phyloP scores from a whole-genome alignment of 2,888 invertebrate genomes.

The Tetragonula carbonaria region DNA sequence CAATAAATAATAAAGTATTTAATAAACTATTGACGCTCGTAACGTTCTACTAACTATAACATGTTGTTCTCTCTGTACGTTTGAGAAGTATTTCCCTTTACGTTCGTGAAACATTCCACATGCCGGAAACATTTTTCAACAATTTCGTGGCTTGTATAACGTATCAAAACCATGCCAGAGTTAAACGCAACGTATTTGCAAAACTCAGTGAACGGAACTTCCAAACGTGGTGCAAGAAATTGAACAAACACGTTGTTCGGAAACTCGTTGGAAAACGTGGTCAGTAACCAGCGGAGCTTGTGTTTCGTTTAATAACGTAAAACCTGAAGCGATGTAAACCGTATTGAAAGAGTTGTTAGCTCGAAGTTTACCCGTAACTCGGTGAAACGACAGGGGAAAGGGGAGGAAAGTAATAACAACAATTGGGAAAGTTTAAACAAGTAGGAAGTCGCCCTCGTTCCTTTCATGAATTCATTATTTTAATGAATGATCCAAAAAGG shows the following conservation, averaged over 20 bases:
- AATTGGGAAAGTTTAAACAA: constrained; percentile 1
- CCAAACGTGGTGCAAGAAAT: neutral
- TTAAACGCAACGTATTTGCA: neutral
- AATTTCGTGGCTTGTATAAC: too few species aligned
- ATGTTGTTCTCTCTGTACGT: too few species aligned
- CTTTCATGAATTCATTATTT: neutral
- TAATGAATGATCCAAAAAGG: neutral
- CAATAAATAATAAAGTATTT: too few species aligned
- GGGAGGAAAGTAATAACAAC: neutral
- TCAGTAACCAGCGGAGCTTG: neutral
- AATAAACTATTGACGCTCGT: too few species aligned
- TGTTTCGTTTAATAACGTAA: neutral
- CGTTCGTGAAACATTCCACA: too few species aligned
- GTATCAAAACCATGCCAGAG: too few species aligned
- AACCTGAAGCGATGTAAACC: neutral
- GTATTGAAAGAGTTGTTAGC: neutral
- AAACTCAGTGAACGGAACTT: neutral
- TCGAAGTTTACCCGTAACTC: neutral
- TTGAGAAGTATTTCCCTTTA: too few species aligned
- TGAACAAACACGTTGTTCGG: neutral
- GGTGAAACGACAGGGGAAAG: neutral
- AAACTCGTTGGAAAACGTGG: neutral
- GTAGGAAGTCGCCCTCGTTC: neutral
- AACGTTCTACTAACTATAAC: too few species aligned
- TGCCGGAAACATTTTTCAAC: too few species aligned